Conservation (phyloP, 2,888 invertebrate genomes). For the Himalopsyche anomala region DNA sequence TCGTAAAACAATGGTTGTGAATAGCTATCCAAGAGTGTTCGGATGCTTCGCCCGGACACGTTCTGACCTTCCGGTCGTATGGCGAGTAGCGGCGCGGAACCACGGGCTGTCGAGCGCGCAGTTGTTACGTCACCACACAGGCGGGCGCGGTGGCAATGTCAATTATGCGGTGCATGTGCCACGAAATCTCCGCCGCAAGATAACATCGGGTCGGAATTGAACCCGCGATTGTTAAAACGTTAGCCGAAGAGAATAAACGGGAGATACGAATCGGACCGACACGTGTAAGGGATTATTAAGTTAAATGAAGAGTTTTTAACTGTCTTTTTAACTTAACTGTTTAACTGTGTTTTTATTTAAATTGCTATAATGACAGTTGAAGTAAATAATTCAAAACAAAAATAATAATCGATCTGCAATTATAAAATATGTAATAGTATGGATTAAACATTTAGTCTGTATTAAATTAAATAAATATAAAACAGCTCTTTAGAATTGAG, state of each 20-base stretch:
- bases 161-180: constrained; percentile 51
- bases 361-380: too few species aligned
- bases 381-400: too few species aligned
- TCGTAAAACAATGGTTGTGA: constrained; percentile 1
- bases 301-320: background rate
- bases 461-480: too few species aligned
- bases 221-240: constrained; percentile 32
- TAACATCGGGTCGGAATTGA: constrained; percentile 17
- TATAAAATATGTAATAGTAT: too few species aligned
- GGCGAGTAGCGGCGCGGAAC: constrained; percentile 54
- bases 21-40: background rate
- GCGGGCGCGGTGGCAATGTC: background rate
- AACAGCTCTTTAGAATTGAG: too few species aligned
- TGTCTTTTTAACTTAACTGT: too few species aligned
- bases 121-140: constrained; percentile 51
- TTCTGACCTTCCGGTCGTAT: constrained; percentile 52
- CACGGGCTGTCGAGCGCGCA: constrained; percentile 50
- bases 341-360: too few species aligned
- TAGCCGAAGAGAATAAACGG: background rate
- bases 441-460: too few species aligned
- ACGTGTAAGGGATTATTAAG: background rate
- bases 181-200: constrained; percentile 44
- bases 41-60: constrained; percentile 50
- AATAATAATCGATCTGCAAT: too few species aligned
- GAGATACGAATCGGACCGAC: constrained; percentile 18